Base-by-base conservation (phyloP, 2,113 vertebrate species). In the Paralichthys olivaceus region DNA sequence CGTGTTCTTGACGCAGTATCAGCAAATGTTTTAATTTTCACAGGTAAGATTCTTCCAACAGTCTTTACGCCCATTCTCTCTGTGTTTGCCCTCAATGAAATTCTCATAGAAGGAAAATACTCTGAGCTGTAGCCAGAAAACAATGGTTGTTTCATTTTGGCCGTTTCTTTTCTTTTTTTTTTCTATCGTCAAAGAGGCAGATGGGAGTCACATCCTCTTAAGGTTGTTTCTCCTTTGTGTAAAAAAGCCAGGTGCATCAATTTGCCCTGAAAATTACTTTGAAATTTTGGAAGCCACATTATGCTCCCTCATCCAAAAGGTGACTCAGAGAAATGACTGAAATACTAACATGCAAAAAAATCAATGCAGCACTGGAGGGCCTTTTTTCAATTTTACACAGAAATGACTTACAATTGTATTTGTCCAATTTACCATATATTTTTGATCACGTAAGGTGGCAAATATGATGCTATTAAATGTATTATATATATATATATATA, bases 21-120 rank as follows among this genome's bases (percentile, higher is more conserved):
- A 49, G 59, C 45, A 60, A 17, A 6, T 19, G 15, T 47, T 72
- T 53, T 3, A 0, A 67, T 61, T 68, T 57, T 80, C 47, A 15
- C 62, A 54, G 47, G 76, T 26, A 62, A 84, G 53, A 28, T 75
- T 63, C 28, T 56, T 61, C 40, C 59, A 68, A 64, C 29, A 66
- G 34, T 32, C 14, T 32, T 7, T 28, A 51, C 13, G 13, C n/a
- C 60, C 11, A 22, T n/a, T 51, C 37, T 40, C 12, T 40, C 37
- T 40, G 37, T 34, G 7, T 9, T 34, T 8, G 9, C 7, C 8
- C 32, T 34, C 5, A 15, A 47, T 47, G 1, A 17, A 47, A 47
- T 47, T 47, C 43, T 47, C 43, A 19, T 12, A 53, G 1, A 8
- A 1, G 20, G 17, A 15, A 40, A 40, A 40, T 40, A 40, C 11